These are phyloP conservation scores for Druon quercuslanigerum DNA, from an alignment of 1,140 invertebrate species.

Conservation along the genomic window DNA sequence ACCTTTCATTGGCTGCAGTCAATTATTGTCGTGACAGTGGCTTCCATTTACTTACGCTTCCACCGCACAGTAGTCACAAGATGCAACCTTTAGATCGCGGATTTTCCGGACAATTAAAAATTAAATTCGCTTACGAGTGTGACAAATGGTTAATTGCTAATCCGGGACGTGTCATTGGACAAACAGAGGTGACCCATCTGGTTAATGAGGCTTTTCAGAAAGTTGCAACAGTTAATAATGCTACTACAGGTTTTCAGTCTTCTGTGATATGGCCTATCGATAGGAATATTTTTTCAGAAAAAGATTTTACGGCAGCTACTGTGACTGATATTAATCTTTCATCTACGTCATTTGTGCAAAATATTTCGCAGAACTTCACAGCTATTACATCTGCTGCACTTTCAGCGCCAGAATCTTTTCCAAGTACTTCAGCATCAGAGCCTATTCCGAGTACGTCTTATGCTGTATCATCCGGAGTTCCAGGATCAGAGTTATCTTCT, in stretches of 20 bases:
- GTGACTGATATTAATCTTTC: not conserved
- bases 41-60: constrained; percentile 39
- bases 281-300: constrained; percentile 50
- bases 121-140: constrained; percentile 19
- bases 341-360: too few relatives aligned
- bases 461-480: too few relatives aligned
- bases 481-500: too few relatives aligned
- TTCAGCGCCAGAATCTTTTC: too few relatives aligned
- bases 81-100: constrained; percentile 47
- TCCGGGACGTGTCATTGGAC: constrained; percentile 57
- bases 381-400: too few relatives aligned
- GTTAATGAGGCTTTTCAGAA: constrained; percentile 62
- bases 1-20: not conserved
- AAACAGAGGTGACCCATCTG: constrained; percentile 58
- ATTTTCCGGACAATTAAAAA: constrained; percentile 48
- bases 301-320: constrained; percentile 35
- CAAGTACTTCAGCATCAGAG: too few relatives aligned
- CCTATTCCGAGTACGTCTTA: too few relatives aligned
- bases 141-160: constrained; percentile 56
- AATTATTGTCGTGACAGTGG: constrained; percentile 41
- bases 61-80: constrained; percentile 46
- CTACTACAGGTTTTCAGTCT: constrained; percentile 50
- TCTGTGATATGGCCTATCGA: constrained; percentile 58
- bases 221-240: constrained; percentile 58
- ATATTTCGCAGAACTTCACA: too few relatives aligned